Evolutionary conservation across 2,113 vertebrate species (phyloP).

Genomic region (Hirundichthys speculiger): DNA sequence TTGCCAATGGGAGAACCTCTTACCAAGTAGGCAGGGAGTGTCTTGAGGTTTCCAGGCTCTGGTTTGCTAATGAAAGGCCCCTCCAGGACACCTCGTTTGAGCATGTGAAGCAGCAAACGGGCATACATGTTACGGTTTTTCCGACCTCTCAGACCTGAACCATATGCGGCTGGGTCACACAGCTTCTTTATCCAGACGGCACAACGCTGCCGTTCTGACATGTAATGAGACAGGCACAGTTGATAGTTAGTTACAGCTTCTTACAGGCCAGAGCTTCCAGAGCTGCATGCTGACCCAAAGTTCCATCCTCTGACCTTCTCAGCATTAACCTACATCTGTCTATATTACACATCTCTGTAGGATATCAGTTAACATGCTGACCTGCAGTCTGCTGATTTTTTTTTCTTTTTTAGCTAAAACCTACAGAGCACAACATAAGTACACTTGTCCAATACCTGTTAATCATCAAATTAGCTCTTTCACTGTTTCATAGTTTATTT

Average conservation of each 20-base stretch:
- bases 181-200: slow-evolving; percentile 95
- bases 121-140: slow-evolving; percentile 91
- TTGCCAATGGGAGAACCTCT: slow-evolving; percentile 3
- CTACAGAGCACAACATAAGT: too few species aligned
- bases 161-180: slow-evolving; percentile 84
- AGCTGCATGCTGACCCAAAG: too few species aligned
- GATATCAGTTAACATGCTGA: too few species aligned
- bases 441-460: too few species aligned
- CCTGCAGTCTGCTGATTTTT: too few species aligned
- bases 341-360: too few species aligned
- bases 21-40: slow-evolving; percentile 92
- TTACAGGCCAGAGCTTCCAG: not conserved
- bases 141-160: slow-evolving; percentile 80
- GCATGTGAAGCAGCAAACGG: slow-evolving; percentile 91
- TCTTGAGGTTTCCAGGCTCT: slow-evolving; percentile 85
- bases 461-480: too few species aligned
- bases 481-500: too few species aligned
- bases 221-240: not conserved
- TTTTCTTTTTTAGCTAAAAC: too few species aligned
- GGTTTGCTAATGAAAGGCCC: slow-evolving; percentile 88
- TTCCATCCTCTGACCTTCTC: too few species aligned
- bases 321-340: too few species aligned
- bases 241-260: not conserved
- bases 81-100: slow-evolving; percentile 86
- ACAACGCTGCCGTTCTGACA: slow-evolving; percentile 87